Base-by-base conservation (phyloP, 2,797 vertebrate species). In the Acanthurus lineatus region DNA sequence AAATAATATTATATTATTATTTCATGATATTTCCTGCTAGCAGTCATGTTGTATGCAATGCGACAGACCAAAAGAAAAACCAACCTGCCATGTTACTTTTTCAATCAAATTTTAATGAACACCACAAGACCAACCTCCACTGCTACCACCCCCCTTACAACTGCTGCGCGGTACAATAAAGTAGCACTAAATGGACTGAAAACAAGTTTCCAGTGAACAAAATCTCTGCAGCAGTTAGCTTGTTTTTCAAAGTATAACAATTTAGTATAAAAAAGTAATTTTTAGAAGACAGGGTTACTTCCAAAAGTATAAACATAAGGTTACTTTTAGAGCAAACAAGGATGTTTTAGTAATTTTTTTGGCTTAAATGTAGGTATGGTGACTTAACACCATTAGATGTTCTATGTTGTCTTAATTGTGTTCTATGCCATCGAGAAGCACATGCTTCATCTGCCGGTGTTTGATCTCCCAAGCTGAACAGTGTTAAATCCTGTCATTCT, bases 381-480 rank as follows among this genome's bases (percentile, higher is more conserved):
- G 11, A 3, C 9, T 32, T n/a, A 25, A 15, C 15, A 35, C n/a
- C 32, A 32, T 57, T 44, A 15, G 6, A 38, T 16, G 35, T 66
- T 78, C 22, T 35, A 9, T 25, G 32, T 48, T 58, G 3, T 15
- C 2, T 58, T 64, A 40, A 9, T 59, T 51, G 12, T 42, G n/a
- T 14, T 35, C 14, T 28, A 62, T 77, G 61, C 5, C 2, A 69
- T 56, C 51, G 53, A 54, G 6, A 28, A 15, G 25, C 17, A 54
- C 78, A 58, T 59, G 4, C 42, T 51, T 32, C n/a, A 28, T 63
- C 11, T 45, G 38, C 48, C 8, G 7, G 12, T 47, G 28, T 6
- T 63, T 69, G 54, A 73, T 67, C 69, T 44, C n/a, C 42, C 54
- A 48, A 20, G 60, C 49, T 68, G 1, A 74, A 42, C 38, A 52